A percentile compares a stretch with the other conserved stretches of the same genome.
Conservation (phyloP, 2,888 invertebrate genomes). For the Baccha elongata region DNA sequence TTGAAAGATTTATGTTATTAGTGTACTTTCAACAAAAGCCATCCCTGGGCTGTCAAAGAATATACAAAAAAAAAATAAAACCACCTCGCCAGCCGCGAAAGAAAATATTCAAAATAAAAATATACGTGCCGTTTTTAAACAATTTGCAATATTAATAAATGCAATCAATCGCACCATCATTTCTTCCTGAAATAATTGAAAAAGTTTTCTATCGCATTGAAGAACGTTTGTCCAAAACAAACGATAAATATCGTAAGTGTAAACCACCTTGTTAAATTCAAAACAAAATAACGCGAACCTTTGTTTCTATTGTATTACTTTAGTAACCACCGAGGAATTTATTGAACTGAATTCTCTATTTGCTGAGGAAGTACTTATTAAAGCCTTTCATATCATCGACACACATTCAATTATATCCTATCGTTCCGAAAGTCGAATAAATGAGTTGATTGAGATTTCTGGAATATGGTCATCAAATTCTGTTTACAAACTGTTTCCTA, state of each 20-base stretch:
- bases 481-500: constrained; percentile 86
- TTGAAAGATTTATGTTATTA: too few species aligned
- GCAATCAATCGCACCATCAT: background rate
- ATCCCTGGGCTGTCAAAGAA: too few species aligned
- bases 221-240: background rate
- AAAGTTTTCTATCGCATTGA: background rate
- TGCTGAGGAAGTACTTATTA: constrained; percentile 83
- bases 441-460: constrained; percentile 85
- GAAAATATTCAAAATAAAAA: too few species aligned
- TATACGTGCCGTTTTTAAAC: too few species aligned
- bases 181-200: constrained; percentile 19
- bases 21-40: too few species aligned
- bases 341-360: constrained; percentile 85
- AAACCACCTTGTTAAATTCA: background rate
- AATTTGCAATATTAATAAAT: constrained; percentile 1
- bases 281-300: background rate
- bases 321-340: constrained; percentile 85
- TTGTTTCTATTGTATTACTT: constrained; percentile 36
- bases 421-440: constrained; percentile 80
- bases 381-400: constrained; percentile 86
- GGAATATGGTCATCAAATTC: constrained; percentile 82
- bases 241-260: constrained; percentile 7
- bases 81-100: too few species aligned
- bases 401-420: constrained; percentile 84
- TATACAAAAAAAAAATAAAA: too few species aligned